Evolutionary conservation across 2,113 vertebrate species (phyloP).

Genomic region (Chlamydotis undulata): DNA sequence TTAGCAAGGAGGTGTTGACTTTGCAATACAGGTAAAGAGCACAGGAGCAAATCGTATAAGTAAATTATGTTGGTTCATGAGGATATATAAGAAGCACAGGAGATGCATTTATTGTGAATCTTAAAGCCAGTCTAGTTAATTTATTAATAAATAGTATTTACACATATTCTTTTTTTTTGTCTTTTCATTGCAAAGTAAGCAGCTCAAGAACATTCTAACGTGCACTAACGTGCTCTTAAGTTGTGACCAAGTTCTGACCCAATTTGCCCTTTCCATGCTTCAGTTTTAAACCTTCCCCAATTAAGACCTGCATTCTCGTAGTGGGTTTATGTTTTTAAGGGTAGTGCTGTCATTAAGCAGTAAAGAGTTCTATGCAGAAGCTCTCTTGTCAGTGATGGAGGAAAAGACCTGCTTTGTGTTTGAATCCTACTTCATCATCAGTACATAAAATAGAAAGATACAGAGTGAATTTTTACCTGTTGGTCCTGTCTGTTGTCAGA

Average conservation of each 20-base stretch:
- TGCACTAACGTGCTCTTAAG: neutral
- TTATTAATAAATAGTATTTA: neutral
- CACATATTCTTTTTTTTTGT: neutral
- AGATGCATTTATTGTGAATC: neutral
- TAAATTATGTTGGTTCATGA: neutral
- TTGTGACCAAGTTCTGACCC: neutral
- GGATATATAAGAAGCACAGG: neutral
- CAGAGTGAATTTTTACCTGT: neutral
- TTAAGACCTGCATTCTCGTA: neutral
- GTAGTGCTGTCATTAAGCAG: neutral
- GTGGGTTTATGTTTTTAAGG: neutral
- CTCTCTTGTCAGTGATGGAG: neutral
- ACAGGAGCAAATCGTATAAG: neutral
- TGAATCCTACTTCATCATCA: neutral
- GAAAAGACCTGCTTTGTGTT: neutral
- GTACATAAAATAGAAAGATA: neutral
- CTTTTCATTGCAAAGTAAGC: neutral
- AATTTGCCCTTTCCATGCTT: neutral
- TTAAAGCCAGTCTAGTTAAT: neutral
- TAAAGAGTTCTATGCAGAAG: neutral
- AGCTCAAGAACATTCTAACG: neutral
- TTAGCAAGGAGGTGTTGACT: neutral
- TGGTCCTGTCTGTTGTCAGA: neutral
- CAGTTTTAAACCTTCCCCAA: neutral
- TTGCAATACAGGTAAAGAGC: neutral